phyloP scores from a whole-genome alignment of 2,888 invertebrate genomes.

The Choreutis nemorana region DNA sequence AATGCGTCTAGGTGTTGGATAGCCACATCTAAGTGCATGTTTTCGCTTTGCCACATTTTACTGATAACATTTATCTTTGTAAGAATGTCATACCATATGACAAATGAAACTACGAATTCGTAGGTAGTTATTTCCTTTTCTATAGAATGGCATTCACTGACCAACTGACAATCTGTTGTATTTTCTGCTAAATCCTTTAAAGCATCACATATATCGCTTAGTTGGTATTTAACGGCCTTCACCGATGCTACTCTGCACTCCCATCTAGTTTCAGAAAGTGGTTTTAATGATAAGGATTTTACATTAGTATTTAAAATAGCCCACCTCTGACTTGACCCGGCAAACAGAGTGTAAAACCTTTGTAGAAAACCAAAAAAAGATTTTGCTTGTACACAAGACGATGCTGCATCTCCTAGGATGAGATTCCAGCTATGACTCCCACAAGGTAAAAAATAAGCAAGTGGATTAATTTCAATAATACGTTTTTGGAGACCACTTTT shows the following conservation, averaged over 20 bases:
- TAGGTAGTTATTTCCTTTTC: constrained; percentile 10
- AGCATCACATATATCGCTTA: constrained; percentile 19
- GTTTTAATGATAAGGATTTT: constrained; percentile 14
- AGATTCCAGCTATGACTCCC: constrained; percentile 14
- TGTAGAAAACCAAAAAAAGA: constrained; percentile 23
- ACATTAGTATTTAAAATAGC: constrained; percentile 15
- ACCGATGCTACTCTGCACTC: constrained; percentile 17
- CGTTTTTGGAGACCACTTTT: too few relatives aligned
- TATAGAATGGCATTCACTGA: constrained; percentile 12
- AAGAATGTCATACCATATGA: constrained; percentile 23
- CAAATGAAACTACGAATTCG: constrained; percentile 18
- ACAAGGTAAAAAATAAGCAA: constrained; percentile 13
- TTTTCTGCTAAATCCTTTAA: constrained; percentile 13
- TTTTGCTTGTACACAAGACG: constrained; percentile 16
- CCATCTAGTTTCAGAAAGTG: constrained; percentile 11
- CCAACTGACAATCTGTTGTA: constrained; percentile 12
- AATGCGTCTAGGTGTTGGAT: constrained; percentile 12
- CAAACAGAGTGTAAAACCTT: constrained; percentile 15
- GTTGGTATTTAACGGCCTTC: constrained; percentile 19
- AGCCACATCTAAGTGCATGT: constrained; percentile 10
- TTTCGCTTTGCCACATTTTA: constrained; percentile 12
- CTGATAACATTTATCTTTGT: constrained; percentile 12
- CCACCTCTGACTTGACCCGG: constrained; percentile 15
- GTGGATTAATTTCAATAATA: constrained; percentile 16
- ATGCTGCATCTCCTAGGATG: constrained; percentile 12